These are phyloP conservation scores for Anodontia alba DNA, from an alignment of 2,888 invertebrate genomes.

Conservation along the genomic window DNA sequence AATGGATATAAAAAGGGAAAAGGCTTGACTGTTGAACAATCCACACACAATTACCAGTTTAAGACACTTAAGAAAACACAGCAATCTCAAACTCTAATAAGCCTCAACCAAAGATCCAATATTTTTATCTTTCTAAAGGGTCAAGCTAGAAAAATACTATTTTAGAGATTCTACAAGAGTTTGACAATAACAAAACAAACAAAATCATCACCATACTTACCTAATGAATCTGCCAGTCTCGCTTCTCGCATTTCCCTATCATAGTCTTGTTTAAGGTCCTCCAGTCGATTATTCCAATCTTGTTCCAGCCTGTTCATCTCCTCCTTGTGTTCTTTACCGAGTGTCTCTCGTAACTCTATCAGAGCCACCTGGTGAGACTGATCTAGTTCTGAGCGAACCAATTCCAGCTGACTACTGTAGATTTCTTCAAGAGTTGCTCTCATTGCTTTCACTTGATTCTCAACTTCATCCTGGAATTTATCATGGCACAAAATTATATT, in stretches of 20 bases:
- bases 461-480: conserved; percentile 70
- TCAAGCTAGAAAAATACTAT: too few relatives aligned
- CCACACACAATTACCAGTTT: too few relatives aligned
- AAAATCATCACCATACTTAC: too few relatives aligned
- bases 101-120: too few relatives aligned
- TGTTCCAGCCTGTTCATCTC: conserved; percentile 67
- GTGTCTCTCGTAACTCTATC: conserved; percentile 56
- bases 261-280: conserved; percentile 64
- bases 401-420: conserved; percentile 69
- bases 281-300: conserved; percentile 57
- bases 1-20: too few relatives aligned
- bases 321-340: conserved; percentile 72
- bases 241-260: conserved; percentile 55
- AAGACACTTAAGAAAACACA: too few relatives aligned
- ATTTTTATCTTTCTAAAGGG: too few relatives aligned
- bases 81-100: too few relatives aligned
- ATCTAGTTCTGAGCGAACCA: conserved; percentile 68
- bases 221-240: conserved; percentile 47
- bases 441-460: conserved; percentile 75
- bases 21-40: too few relatives aligned
- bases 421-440: conserved; percentile 76
- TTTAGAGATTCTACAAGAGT: too few relatives aligned
- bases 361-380: conserved; percentile 64
- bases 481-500: too few relatives aligned
- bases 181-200: too few relatives aligned